Evolutionary conservation across 2,888 invertebrate genomes (phyloP), one percentile per base, ranked within the genome.

Genomic region (Notodonta ziczac): DNA sequence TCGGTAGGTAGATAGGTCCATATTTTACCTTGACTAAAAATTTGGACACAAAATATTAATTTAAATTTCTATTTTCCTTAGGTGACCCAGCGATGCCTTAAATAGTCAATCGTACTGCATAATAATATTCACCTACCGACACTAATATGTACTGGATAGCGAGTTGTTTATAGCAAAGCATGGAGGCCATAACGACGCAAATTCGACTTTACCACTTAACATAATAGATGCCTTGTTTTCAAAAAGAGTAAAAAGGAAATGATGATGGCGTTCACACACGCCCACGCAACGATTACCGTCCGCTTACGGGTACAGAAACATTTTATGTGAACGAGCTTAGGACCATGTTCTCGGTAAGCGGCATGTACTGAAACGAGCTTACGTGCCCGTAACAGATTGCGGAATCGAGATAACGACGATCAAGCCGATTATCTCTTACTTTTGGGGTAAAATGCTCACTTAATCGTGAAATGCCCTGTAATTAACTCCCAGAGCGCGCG

Each of bases 241-340:
- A 70, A 75, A 66, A 73, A 65, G 57, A 65, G 67, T 61, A 73
- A 66, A 77, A 74, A 75, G 57, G 60, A 24, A 67, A 73, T 73
- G 67, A 73, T 65, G 69, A 67, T 73, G 54, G 57, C 69, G 55
- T 70, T 65, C 66, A 72, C 73, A 74, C 61, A 70, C 80, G 69
- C 81, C 83, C 74, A 83, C 83, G 65, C 75, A 53, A 66, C 74
- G 78, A 82, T 82, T 81, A 82, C 74, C 57, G 58, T 68, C 73
- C 76, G 74, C 75, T 82, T 81, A 77, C 69, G 72, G 72, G 69
- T 70, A 78, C 78, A 79, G 75, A 77, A 79, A 82, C 77, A 72
- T 61, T 66, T 70, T 56, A 72, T 75, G 67, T 72, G 73, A 76
- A 79, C 64, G 71, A 76, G 70, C 70, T 75, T 74, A 64, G 67